Conservation (phyloP, 1,140 invertebrate species). For the Cherax quadricarinatus region DNA sequence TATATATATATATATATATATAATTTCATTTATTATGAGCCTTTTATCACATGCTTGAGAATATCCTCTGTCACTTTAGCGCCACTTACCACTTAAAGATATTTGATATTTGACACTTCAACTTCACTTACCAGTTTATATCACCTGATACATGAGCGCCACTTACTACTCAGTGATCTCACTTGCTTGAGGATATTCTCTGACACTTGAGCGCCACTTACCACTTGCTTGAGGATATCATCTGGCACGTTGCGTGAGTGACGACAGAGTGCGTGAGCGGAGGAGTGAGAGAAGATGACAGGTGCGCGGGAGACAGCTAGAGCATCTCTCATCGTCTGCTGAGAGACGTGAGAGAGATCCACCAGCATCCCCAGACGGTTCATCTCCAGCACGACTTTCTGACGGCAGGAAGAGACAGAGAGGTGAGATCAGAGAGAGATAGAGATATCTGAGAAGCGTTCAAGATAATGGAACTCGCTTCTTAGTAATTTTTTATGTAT, state of each 20-base stretch:
- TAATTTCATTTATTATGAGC: no score
- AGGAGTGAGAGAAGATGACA: conserved; percentile 93
- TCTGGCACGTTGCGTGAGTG: conserved; percentile 92
- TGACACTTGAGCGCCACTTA: conserved; percentile 73
- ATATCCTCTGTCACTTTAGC: no score
- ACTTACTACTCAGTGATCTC: no score
- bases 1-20: no score
- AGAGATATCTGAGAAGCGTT: neutral
- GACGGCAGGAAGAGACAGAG: conserved; percentile 58
- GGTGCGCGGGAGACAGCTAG: conserved; percentile 86
- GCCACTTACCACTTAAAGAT: neutral
- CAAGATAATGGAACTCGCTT: no score
- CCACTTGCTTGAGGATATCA: conserved; percentile 87
- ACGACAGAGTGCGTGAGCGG: conserved; percentile 89
- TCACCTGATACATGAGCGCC: conserved; percentile 82
- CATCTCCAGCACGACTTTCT: conserved; percentile 89
- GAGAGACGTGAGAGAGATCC: conserved; percentile 92
- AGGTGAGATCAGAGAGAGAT: neutral
- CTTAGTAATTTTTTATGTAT: no score
- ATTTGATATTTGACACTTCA: no score
- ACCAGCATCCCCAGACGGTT: conserved; percentile 94
- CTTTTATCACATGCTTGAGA: no score
- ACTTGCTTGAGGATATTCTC: no score
- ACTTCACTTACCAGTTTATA: conserved; percentile 78
- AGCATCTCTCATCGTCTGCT: conserved; percentile 87